A percentile compares a stretch with the other conserved stretches of the same genome.
Conservation (phyloP, 2,888 invertebrate genomes). For the Hermodice carunculata region DNA sequence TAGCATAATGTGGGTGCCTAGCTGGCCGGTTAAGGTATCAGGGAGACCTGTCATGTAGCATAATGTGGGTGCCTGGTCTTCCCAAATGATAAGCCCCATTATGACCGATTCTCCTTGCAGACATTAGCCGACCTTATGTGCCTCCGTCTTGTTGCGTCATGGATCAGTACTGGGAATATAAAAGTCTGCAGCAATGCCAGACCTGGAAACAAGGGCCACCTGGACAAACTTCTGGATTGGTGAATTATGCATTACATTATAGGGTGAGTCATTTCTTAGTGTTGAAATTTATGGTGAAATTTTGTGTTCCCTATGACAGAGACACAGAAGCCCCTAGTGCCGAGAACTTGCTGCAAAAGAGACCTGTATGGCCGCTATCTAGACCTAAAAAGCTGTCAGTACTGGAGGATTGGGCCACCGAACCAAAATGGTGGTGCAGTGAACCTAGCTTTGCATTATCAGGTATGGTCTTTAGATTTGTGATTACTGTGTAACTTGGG, state of each 20-base stretch:
- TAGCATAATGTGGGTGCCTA: too few species aligned
- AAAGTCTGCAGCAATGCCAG: slow-evolving; percentile 27
- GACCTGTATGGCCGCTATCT: slow-evolving; percentile 40
- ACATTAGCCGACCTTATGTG: slow-evolving; percentile 27
- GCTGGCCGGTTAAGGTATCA: too few species aligned
- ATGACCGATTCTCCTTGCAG: too few species aligned
- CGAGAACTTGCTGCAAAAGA: slow-evolving; percentile 42
- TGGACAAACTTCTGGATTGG: slow-evolving; percentile 14
- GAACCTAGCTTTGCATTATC: slow-evolving; percentile 45
- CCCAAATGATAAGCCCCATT: too few species aligned
- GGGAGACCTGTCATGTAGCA: too few species aligned
- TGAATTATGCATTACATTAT: slow-evolving; percentile 14
- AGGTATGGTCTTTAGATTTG: too few species aligned
- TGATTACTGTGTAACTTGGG: too few species aligned
- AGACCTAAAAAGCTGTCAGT: slow-evolving; percentile 41
- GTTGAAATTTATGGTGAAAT: too few species aligned
- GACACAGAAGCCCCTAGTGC: slow-evolving; percentile 44
- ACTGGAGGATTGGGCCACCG: slow-evolving; percentile 44
- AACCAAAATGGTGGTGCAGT: slow-evolving; percentile 40
- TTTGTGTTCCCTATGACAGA: slow-evolving; percentile 26
- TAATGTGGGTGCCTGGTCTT: too few species aligned
- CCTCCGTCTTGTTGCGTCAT: slow-evolving; percentile 31
- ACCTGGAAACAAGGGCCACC: slow-evolving; percentile 30
- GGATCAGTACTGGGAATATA: slow-evolving; percentile 27
- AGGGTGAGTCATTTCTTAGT: too few species aligned